Evolutionary conservation across 2,888 invertebrate genomes (phyloP).

Genomic region (Drosophila gaucha): DNA sequence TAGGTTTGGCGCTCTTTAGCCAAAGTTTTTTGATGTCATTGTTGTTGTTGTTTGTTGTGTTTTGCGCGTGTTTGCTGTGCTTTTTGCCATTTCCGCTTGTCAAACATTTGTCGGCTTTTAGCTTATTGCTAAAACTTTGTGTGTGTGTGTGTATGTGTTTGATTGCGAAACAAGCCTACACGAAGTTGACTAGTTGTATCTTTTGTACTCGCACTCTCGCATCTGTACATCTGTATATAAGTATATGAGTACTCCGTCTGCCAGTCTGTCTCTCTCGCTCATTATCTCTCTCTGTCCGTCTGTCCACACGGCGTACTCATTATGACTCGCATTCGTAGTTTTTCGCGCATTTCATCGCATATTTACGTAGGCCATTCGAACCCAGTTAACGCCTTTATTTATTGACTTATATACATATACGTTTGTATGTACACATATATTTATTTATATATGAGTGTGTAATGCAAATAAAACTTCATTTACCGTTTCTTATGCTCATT

Average conservation of each 20-base stretch:
- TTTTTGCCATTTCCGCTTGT: slow-evolving; percentile 74
- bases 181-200: slow-evolving; percentile 52
- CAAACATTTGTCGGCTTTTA: slow-evolving; percentile 78
- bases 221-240: slow-evolving; percentile 40
- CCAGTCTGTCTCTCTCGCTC: slow-evolving; percentile 5
- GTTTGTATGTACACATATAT: not conserved
- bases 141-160: slow-evolving; percentile 22
- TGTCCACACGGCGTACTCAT: slow-evolving; percentile 38
- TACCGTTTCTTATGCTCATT: slow-evolving; percentile 58
- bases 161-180: slow-evolving; percentile 75
- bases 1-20: slow-evolving; percentile 10
- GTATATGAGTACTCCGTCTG: slow-evolving; percentile 6
- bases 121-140: slow-evolving; percentile 67
- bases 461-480: slow-evolving; percentile 70
- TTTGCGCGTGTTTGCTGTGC: slow-evolving; percentile 46
- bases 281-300: slow-evolving; percentile 11
- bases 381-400: slow-evolving; percentile 79
- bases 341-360: slow-evolving; percentile 71
- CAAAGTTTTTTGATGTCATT: slow-evolving; percentile 17
- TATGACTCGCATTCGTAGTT: slow-evolving; percentile 48
- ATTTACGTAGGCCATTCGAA: slow-evolving; percentile 75
- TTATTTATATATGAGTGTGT: not conserved
- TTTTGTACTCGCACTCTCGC: slow-evolving; percentile 33
- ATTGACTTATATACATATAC: slow-evolving; percentile 66
- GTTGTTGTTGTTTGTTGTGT: slow-evolving; percentile 20